Conservation (phyloP, 2,797 vertebrate species). For the Siniperca scherzeri region DNA sequence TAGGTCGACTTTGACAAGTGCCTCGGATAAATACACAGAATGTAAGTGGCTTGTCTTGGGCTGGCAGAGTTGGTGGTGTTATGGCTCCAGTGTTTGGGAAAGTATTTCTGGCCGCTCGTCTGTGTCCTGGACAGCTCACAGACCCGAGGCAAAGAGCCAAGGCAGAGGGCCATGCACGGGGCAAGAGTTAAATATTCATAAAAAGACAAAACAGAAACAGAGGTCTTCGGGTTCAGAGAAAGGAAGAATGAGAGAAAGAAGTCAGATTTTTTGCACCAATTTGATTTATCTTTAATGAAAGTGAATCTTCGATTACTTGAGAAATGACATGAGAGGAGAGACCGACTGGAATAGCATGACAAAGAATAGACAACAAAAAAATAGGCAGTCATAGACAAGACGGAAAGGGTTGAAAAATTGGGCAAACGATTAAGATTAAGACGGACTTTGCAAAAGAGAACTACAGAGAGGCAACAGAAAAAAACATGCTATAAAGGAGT, state of each 20-base stretch:
- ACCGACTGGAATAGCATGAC: not conserved
- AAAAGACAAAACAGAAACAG: constrained; percentile 47
- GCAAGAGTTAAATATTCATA: constrained; percentile 80
- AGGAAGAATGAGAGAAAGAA: constrained; percentile 37
- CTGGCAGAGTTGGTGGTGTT: constrained; percentile 49
- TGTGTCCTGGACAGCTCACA: constrained; percentile 51
- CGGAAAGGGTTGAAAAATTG: not conserved
- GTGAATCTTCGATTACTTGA: constrained; percentile 21
- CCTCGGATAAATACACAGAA: constrained; percentile 32
- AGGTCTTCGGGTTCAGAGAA: constrained; percentile 37
- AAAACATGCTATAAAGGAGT: constrained; percentile 36
- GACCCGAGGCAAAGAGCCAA: constrained; percentile 66
- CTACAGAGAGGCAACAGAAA: not conserved
- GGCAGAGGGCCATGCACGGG: constrained; percentile 42
- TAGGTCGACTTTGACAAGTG: constrained; percentile 55
- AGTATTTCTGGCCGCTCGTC: constrained; percentile 60
- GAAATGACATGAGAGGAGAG: constrained; percentile 33
- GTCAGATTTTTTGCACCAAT: constrained; percentile 11
- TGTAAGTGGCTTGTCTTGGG: constrained; percentile 36
- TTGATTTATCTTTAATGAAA: constrained; percentile 44
- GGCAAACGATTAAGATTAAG: constrained; percentile 32
- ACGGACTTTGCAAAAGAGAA: constrained; percentile 21
- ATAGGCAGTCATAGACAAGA: constrained; percentile 11
- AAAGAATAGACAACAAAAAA: constrained; percentile 30
- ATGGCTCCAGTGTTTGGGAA: constrained; percentile 37